A percentile compares a stretch with the other conserved stretches of the same genome.
Evolutionary conservation across 2,113 vertebrate species (phyloP).

Genomic region (Oceanodroma tethys): DNA sequence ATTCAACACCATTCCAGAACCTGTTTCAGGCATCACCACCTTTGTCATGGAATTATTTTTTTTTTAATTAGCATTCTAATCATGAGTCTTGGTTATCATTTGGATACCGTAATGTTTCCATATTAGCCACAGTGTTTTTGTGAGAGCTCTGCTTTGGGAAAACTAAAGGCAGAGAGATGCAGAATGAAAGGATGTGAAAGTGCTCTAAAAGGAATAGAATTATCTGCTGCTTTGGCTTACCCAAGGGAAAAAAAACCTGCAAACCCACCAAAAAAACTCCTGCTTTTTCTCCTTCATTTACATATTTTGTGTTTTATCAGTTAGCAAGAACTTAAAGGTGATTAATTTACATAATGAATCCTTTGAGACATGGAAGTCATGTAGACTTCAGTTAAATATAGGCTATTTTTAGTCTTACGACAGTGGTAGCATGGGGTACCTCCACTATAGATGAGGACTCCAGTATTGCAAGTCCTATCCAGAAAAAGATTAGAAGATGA

Average conservation of each 20-base stretch:
- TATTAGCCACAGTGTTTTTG: background rate
- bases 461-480: background rate
- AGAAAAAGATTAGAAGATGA: background rate
- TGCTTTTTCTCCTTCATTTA: background rate
- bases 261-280: background rate
- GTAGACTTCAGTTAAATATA: background rate
- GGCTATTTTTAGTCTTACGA: background rate
- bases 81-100: background rate
- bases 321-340: background rate
- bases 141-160: background rate
- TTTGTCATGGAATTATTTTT: background rate
- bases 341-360: background rate
- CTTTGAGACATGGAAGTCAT: background rate
- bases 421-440: background rate
- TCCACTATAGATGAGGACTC: background rate
- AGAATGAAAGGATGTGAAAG: background rate
- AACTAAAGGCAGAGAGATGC: background rate
- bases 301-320: background rate
- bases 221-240: background rate
- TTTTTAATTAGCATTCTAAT: background rate
- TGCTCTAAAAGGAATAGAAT: background rate
- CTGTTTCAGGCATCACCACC: accelerated
- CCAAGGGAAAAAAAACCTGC: background rate
- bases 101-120: background rate
- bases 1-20: background rate